A percentile compares a stretch with the other conserved stretches of the same genome.
phyloP scores from a whole-genome alignment of 2,113 vertebrate genomes.

The Vidua chalybeata region DNA sequence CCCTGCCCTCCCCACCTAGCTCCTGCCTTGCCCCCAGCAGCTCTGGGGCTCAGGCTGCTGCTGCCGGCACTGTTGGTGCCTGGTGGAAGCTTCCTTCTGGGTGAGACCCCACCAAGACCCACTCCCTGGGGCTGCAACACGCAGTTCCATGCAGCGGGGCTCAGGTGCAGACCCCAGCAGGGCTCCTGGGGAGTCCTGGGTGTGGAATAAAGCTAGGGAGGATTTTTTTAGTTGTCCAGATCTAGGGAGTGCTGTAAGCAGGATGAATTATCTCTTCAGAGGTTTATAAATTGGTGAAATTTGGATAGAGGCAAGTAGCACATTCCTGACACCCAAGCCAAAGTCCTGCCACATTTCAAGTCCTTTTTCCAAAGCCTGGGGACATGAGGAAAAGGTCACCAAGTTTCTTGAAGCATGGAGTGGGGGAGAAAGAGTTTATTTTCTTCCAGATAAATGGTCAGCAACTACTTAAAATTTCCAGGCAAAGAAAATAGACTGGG shows the following conservation, averaged over 20 bases:
- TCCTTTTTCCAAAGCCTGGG: not conserved
- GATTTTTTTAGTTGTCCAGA: not conserved
- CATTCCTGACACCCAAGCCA: not conserved
- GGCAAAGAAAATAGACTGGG: not conserved
- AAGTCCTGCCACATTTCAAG: constrained; percentile 8
- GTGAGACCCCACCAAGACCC: not conserved
- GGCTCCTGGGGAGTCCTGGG: accelerated
- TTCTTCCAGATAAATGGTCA: not conserved
- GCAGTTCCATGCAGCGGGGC: accelerated
- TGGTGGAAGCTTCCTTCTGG: not conserved
- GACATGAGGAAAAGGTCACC: constrained; percentile 15
- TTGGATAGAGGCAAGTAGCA: not conserved
- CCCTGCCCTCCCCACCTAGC: not conserved
- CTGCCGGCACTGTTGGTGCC: accelerated
- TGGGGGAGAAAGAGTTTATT: accelerated
- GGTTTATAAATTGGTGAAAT: not conserved
- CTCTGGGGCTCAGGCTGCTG: not conserved
- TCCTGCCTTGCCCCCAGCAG: not conserved
- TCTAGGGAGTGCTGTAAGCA: not conserved
- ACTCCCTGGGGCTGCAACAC: not conserved
- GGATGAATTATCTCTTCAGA: not conserved
- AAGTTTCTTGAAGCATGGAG: not conserved
- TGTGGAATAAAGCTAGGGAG: not conserved
- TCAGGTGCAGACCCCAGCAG: not conserved
- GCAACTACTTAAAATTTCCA: constrained; percentile 9